A percentile compares a stretch with the other conserved stretches of the same genome.
phyloP scores from a whole-genome alignment of 2,797 vertebrate genomes.

The Rhynchonycteris naso region DNA sequence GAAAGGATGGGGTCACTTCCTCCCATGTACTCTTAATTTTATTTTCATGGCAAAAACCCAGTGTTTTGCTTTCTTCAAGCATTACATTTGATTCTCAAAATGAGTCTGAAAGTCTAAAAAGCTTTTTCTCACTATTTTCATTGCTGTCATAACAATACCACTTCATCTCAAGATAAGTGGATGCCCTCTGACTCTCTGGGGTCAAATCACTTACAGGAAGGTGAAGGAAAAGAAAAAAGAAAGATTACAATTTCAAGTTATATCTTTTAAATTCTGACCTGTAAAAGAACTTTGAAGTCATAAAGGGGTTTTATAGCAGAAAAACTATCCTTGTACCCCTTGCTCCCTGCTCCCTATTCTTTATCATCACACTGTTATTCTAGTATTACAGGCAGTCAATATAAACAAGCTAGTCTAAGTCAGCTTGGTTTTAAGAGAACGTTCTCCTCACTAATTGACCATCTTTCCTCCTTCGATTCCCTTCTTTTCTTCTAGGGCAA shows the following conservation, averaged over 20 bases:
- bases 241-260: neutral
- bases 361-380: neutral
- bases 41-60: neutral
- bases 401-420: neutral
- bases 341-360: neutral
- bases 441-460: neutral
- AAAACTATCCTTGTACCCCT: too few relatives aligned
- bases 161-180: neutral
- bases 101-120: neutral
- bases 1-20: neutral
- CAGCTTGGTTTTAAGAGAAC: neutral
- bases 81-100: slow-evolving; percentile 43
- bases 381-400: neutral
- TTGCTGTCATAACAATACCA: slow-evolving; percentile 7
- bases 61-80: neutral
- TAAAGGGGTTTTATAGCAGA: neutral
- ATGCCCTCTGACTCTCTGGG: slow-evolving; percentile 31
- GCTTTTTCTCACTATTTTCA: slow-evolving; percentile 45
- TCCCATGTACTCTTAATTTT: neutral
- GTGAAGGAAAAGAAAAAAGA: neutral
- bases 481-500: neutral
- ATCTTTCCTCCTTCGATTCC: neutral
- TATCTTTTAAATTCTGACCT: neutral
- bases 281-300: neutral
- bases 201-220: neutral